phyloP scores from a whole-genome alignment of 2,113 vertebrate species.

The Erinaceus europaeus region DNA sequence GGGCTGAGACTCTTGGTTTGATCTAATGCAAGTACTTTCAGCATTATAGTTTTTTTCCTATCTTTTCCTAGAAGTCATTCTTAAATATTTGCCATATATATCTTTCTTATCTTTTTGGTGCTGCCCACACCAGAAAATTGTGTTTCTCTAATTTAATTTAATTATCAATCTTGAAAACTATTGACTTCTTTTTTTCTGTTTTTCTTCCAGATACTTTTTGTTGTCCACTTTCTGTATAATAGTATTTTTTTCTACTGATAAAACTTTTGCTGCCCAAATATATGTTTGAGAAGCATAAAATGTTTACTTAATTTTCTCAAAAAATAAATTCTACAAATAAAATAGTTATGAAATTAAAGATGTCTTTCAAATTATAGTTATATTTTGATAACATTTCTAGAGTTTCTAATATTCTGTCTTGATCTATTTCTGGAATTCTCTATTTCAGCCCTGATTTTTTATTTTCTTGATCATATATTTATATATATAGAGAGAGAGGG shows the following conservation, averaged over 20 bases:
- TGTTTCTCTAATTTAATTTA: background rate
- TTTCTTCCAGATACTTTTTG: background rate
- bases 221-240: background rate
- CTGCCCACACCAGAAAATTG: background rate
- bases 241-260: background rate
- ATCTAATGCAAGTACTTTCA: no score
- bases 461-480: background rate
- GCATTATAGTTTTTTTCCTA: background rate
- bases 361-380: background rate
- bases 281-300: background rate
- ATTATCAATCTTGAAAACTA: background rate
- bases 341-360: slow-evolving; percentile 3
- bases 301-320: background rate
- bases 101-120: background rate
- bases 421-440: background rate
- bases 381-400: background rate
- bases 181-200: background rate
- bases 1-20: no score
- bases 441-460: background rate
- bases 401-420: background rate
- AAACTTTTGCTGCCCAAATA: background rate
- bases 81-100: background rate
- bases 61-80: background rate
- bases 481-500: no score
- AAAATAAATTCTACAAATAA: background rate